These are phyloP conservation scores for Neofelis nebulosa DNA, from an alignment of 2,113 vertebrate species.

Conservation along the genomic window DNA sequence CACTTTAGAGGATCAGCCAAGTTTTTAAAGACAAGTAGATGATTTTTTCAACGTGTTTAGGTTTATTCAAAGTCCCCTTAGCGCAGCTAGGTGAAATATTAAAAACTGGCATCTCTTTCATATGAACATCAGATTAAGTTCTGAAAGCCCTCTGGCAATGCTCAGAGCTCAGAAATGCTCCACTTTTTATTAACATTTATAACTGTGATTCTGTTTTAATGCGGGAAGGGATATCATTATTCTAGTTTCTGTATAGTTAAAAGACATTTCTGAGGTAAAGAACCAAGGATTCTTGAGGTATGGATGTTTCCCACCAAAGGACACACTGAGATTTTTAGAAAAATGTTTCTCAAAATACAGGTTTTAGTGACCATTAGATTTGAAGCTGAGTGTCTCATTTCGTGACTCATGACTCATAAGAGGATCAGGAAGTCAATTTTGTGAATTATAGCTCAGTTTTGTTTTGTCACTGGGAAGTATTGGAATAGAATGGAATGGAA, in stretches of 20 bases:
- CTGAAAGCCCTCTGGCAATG: not conserved
- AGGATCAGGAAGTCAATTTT: not conserved
- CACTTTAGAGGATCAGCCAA: not conserved
- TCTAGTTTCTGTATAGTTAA: not conserved
- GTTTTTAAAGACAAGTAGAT: not conserved
- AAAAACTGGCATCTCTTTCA: not conserved
- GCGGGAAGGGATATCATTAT: not conserved
- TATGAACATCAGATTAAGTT: not conserved
- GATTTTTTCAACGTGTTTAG: not conserved
- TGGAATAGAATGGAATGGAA: not conserved
- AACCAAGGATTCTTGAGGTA: not conserved
- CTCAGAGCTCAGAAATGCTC: constrained; percentile 1
- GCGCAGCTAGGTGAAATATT: not conserved
- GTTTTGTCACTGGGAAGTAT: not conserved
- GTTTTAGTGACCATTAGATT: not conserved
- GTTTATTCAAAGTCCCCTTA: constrained; percentile 35
- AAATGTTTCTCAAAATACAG: not conserved
- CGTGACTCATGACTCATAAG: not conserved
- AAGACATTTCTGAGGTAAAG: not conserved
- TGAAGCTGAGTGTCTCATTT: not conserved
- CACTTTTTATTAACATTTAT: constrained; percentile 57
- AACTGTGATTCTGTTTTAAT: constrained; percentile 18
- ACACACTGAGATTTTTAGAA: not conserved
- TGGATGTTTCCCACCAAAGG: not conserved
- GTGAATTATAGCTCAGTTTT: not conserved